These are phyloP conservation scores for Drosophila leontia DNA, from an alignment of 1,140 invertebrate species.

Conservation along the genomic window DNA sequence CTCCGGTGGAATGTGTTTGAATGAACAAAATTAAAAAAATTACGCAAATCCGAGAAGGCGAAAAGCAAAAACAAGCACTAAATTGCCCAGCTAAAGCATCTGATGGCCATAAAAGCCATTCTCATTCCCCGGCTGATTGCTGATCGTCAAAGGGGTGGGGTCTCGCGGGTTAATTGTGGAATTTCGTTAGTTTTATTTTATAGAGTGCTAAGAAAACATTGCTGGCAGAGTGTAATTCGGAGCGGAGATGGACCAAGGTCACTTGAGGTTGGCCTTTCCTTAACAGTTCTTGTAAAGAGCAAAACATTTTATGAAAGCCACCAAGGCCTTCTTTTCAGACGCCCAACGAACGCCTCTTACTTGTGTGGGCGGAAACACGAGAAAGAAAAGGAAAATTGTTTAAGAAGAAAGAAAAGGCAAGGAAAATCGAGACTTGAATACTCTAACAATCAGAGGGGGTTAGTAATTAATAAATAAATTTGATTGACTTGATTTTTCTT, in stretches of 20 bases:
- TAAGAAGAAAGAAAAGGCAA: background rate
- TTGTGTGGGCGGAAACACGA: slow-evolving; percentile 21
- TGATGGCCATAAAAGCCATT: slow-evolving; percentile 47
- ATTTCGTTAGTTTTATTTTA: slow-evolving; percentile 49
- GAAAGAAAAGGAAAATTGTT: slow-evolving; percentile 22
- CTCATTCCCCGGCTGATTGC: slow-evolving; percentile 20
- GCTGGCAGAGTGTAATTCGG: slow-evolving; percentile 20
- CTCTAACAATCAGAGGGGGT: background rate
- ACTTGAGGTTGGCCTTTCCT: slow-evolving; percentile 50
- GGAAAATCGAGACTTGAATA: background rate
- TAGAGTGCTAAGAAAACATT: slow-evolving; percentile 36
- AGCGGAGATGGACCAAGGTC: slow-evolving; percentile 52
- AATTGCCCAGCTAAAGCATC: slow-evolving; percentile 31
- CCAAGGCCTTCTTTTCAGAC: slow-evolving; percentile 27
- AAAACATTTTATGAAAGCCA: slow-evolving; percentile 26
- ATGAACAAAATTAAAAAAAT: slow-evolving; percentile 29
- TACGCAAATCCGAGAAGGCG: slow-evolving; percentile 58
- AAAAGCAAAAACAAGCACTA: slow-evolving; percentile 38
- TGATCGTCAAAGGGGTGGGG: slow-evolving; percentile 31
- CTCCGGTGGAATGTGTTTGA: slow-evolving; percentile 34
- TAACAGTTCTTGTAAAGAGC: slow-evolving; percentile 21
- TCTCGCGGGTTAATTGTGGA: slow-evolving; percentile 49
- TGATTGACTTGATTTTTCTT: background rate
- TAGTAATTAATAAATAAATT: background rate
- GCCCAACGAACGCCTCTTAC: slow-evolving; percentile 6